Base-by-base conservation (phyloP, 2,113 vertebrate genomes). In the Peromyscus maniculatus region DNA sequence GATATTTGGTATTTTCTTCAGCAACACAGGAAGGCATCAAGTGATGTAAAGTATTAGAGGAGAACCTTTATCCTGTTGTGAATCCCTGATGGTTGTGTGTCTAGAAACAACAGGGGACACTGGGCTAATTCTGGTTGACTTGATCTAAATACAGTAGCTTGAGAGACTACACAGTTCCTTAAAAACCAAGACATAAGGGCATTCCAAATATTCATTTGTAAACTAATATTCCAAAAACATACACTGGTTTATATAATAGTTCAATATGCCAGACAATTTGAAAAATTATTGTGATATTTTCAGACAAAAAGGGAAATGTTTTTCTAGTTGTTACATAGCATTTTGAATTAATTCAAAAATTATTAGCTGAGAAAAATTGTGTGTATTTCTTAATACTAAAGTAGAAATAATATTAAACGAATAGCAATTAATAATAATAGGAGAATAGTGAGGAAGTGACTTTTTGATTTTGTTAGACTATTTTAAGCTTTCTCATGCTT, bases 291-390 rank as follows among this genome's bases (percentile, higher is more conserved):
- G 16, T 87, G 4, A 36, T 77, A 64, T 62, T 66, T 97, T 69
- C 9, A 86, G 11, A 87, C 59, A 49, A 90, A 91, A 75, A 66
- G 4, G 64, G 74, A 26, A 9, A 0, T 43, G 16, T 28, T 55
- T 43, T 91, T 21, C 15, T 64, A 84, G 0, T 33, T 33, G 17
- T 79, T n/a, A 2, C 1, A 71, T 0, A 67, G 0, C 5, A 28
- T 71, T 67, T 91, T 82, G 52, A 80, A 52, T 88, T 52, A 1
- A 89, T 80, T 39, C 55, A 79, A 39, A 91, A 88, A 80, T 75
- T 82, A 78, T 52, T n/a, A 83, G 1, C 11, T 87, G 52, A 67
- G 87, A 93, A 89, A 22, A 74, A 74, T 6, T 78, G 17, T 21
- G 19, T 72, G 83, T 67, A n/a, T 90, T 96, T 24, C 5, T 57